These are phyloP conservation scores for Hirudinaria manillensis DNA, from an alignment of 2,888 invertebrate genomes.

Conservation along the genomic window DNA sequence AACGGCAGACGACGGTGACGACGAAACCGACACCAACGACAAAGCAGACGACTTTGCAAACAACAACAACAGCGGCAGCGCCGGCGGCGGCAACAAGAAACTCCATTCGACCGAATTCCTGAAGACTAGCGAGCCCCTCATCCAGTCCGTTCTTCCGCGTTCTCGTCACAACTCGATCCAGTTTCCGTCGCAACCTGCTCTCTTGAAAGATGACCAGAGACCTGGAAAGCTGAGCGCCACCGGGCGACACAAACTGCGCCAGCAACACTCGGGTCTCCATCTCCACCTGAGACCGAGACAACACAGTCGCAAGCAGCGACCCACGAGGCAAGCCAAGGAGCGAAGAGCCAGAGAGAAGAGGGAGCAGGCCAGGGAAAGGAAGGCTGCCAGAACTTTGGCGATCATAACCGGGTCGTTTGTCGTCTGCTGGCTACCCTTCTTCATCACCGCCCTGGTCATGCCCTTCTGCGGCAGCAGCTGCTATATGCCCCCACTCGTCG, in stretches of 20 bases:
- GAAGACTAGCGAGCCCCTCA: neutral
- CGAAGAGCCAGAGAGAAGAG: conserved; percentile 55
- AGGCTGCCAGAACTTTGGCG: conserved; percentile 52
- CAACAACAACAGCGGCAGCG: neutral
- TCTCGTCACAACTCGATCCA: conserved; percentile 9
- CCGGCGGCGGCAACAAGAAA: neutral
- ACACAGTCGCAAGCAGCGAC: neutral
- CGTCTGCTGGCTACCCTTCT: conserved; percentile 89
- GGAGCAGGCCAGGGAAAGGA: conserved; percentile 52
- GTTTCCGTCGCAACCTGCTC: neutral
- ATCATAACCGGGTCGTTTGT: conserved; percentile 86
- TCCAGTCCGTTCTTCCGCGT: neutral
- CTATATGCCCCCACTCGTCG: conserved; percentile 50
- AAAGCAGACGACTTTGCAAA: neutral
- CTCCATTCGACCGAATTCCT: neutral
- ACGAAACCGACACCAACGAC: conserved; percentile 14
- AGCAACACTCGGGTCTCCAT: neutral
- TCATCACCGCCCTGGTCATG: conserved; percentile 76
- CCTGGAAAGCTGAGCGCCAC: neutral
- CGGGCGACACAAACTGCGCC: neutral
- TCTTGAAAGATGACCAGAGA: neutral
- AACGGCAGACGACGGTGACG: conserved; percentile 43
- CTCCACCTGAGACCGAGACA: neutral
- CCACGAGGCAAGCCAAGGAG: conserved; percentile 46
- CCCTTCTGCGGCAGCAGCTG: conserved; percentile 66